phyloP scores from a whole-genome alignment of 1,140 invertebrate genomes.

The Sinonovacula constricta region DNA sequence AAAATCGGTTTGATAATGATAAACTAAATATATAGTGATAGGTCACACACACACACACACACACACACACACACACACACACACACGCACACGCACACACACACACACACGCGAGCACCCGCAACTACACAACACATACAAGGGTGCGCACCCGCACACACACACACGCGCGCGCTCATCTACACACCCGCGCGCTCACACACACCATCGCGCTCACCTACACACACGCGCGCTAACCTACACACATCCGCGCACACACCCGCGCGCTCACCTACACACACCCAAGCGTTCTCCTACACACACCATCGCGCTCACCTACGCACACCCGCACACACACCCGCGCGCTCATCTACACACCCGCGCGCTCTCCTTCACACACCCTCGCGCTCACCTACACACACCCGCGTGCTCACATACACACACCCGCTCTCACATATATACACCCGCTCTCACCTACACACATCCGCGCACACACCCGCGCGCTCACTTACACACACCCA shows the following conservation, averaged over 20 bases:
- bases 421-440: constrained; percentile 11
- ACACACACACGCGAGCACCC: constrained; percentile 3
- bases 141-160: constrained; percentile 29
- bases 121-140: no score
- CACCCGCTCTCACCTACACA: constrained; percentile 14
- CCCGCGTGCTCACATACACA: constrained; percentile 10
- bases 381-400: constrained; percentile 15
- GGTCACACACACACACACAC: constrained; percentile 39
- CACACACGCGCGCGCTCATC: constrained; percentile 7
- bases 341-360: constrained; percentile 26
- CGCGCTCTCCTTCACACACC: constrained; percentile 19
- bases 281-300: no score
- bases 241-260: constrained; percentile 4
- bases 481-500: constrained; percentile 19
- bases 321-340: constrained; percentile 14
- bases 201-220: neutral
- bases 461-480: constrained; percentile 27
- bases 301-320: constrained; percentile 3
- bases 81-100: constrained; percentile 25
- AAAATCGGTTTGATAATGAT: no score
- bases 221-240: neutral
- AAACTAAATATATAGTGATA: no score
- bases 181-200: neutral
- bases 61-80: constrained; percentile 38
- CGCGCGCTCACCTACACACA: constrained; percentile 5